Percentiles rank a stretch among this genome's conserved stretches.
phyloP scores from a whole-genome alignment of 2,888 invertebrate species.

The Parascotia fuliginaria region DNA sequence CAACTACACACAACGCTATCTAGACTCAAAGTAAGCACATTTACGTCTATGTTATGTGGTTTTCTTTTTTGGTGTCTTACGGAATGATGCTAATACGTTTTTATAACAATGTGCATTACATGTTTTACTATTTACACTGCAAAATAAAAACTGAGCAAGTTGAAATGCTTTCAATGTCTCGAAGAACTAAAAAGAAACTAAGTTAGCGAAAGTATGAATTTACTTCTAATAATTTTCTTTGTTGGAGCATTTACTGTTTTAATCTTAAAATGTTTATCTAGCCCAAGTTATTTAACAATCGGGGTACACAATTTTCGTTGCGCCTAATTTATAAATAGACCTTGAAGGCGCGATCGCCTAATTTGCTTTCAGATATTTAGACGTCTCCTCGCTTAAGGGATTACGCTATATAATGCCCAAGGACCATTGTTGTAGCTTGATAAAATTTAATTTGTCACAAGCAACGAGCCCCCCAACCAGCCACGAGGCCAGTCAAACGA shows the following conservation, averaged over 20 bases:
- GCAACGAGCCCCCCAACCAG: conserved; percentile 48
- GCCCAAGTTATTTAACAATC: conserved; percentile 38
- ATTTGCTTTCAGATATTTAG: conserved; percentile 59
- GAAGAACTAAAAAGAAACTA: conserved; percentile 11
- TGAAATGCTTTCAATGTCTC: conserved; percentile 16
- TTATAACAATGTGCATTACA: conserved; percentile 1
- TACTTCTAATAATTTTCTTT: conserved; percentile 27
- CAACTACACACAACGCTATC: too few relatives aligned
- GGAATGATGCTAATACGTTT: too few relatives aligned
- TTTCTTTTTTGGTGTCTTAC: too few relatives aligned
- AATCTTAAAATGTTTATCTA: conserved; percentile 30
- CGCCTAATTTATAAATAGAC: conserved; percentile 56
- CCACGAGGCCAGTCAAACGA: conserved; percentile 61
- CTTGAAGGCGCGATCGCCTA: conserved; percentile 54
- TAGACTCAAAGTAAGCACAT: too few relatives aligned
- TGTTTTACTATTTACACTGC: conserved; percentile 3
- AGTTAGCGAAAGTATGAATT: conserved; percentile 18
- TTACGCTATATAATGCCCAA: conserved; percentile 58
- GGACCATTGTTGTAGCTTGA: conserved; percentile 62
- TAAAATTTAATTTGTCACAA: conserved; percentile 70
- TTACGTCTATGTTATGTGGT: background rate
- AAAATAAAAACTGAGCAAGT: conserved; percentile 23
- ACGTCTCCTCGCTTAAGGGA: conserved; percentile 54
- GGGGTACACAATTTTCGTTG: conserved; percentile 35
- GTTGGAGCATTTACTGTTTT: conserved; percentile 16